phyloP scores from a whole-genome alignment of 2,888 invertebrate genomes.

The Lathronympha strigana region DNA sequence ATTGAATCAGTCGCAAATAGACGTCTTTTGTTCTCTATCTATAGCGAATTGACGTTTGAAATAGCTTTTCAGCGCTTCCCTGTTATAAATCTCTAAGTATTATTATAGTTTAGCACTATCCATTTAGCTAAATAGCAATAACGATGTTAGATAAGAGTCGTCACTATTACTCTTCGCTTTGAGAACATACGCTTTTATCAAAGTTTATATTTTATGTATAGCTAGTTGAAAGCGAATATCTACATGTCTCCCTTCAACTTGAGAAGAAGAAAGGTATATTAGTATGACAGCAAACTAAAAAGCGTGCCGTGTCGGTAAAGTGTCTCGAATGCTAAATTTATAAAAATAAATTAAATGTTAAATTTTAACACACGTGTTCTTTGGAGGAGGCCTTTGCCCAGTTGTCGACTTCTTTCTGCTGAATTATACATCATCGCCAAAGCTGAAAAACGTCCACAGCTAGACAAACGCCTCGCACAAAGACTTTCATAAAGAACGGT shows the following conservation, averaged over 20 bases:
- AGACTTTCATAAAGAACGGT: too few species aligned
- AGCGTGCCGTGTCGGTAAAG: too few species aligned
- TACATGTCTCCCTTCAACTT: background rate
- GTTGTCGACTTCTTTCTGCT: too few species aligned
- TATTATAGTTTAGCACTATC: slow-evolving; percentile 42
- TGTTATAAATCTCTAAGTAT: slow-evolving; percentile 48
- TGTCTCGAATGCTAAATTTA: too few species aligned
- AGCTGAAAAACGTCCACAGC: too few species aligned
- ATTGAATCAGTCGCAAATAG: slow-evolving; percentile 19
- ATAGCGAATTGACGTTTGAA: slow-evolving; percentile 47
- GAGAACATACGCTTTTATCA: background rate
- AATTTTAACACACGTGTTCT: too few species aligned
- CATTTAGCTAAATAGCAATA: slow-evolving; percentile 27
- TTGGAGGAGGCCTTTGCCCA: too few species aligned
- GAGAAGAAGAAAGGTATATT: background rate
- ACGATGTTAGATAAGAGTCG: slow-evolving; percentile 17
- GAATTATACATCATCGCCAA: too few species aligned
- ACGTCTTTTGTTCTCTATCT: slow-evolving; percentile 28
- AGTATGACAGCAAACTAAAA: background rate
- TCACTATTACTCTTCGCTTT: slow-evolving; percentile 2
- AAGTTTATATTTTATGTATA: background rate
- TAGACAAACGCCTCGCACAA: too few species aligned
- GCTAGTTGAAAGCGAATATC: background rate
- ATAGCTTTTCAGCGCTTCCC: slow-evolving; percentile 50
- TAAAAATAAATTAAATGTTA: too few species aligned